phyloP scores from a whole-genome alignment of 2,888 invertebrate species.

The Dexiosoma caninum region DNA sequence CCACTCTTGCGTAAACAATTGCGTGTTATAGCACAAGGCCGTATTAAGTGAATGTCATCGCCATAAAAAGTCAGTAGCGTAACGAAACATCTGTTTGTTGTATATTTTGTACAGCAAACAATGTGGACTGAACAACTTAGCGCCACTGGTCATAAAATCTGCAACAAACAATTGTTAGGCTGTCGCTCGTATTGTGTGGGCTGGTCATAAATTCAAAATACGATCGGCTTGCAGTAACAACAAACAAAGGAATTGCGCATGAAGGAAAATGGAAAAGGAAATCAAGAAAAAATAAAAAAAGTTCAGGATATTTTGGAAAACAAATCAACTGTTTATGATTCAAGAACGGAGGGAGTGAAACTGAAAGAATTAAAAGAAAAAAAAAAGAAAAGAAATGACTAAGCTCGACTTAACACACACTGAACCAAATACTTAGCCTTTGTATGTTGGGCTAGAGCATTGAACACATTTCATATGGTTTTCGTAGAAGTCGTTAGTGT shows the following conservation, averaged over 20 bases:
- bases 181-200: constrained; percentile 35
- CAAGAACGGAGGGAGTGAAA: neutral
- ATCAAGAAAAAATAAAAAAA: neutral
- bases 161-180: constrained; percentile 10
- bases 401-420: constrained; percentile 17
- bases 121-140: constrained; percentile 9
- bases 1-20: too few species aligned
- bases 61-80: constrained; percentile 21
- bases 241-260: constrained; percentile 48
- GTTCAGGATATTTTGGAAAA: constrained; percentile 1
- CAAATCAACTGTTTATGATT: constrained; percentile 14
- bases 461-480: constrained; percentile 35
- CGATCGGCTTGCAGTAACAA: constrained; percentile 7
- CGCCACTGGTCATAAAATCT: constrained; percentile 29
- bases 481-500: constrained; percentile 77
- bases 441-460: neutral
- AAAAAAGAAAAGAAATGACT: constrained; percentile 9
- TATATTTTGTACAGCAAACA: constrained; percentile 18
- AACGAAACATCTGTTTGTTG: constrained; percentile 26
- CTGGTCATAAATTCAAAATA: constrained; percentile 31
- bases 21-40: too few species aligned
- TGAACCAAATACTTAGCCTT: neutral
- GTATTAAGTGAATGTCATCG: too few species aligned
- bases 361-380: neutral
- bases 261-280: constrained; percentile 7